phyloP scores from a whole-genome alignment of 2,888 invertebrate genomes.

The Synergus laeviventris region DNA sequence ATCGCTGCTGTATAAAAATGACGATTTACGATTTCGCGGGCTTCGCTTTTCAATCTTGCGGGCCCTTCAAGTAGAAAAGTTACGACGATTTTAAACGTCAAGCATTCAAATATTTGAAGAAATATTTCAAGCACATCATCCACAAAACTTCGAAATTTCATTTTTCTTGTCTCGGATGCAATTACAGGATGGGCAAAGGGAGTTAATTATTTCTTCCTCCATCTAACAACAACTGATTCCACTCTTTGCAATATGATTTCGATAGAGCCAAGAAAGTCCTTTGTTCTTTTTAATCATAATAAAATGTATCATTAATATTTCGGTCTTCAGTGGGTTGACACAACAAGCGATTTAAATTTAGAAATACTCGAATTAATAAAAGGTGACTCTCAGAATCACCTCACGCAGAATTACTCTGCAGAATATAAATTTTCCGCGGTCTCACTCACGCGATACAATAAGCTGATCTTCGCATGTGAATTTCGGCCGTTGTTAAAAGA shows the following conservation, averaged over 20 bases:
- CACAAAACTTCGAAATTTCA: constrained; percentile 19
- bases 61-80: constrained; percentile 37
- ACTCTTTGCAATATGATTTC: not conserved
- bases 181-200: not conserved
- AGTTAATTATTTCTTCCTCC: not conserved
- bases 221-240: not conserved
- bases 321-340: no score
- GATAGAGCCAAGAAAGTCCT: not conserved
- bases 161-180: constrained; percentile 22
- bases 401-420: constrained; percentile 4
- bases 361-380: not conserved
- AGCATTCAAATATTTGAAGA: not conserved
- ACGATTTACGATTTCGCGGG: constrained; percentile 56
- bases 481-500: constrained; percentile 3
- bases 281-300: no score
- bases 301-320: no score
- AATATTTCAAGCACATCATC: constrained; percentile 24
- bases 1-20: constrained; percentile 56
- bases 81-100: constrained; percentile 35
- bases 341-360: no score
- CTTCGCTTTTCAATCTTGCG: constrained; percentile 49
- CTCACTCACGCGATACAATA: constrained; percentile 8
- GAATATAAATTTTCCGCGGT: not conserved
- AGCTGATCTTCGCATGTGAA: not conserved
- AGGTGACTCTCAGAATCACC: constrained; percentile 1